These are phyloP conservation scores for Omphaloscelis lunosa DNA, from an alignment of 2,888 invertebrate species.

Conservation along the genomic window DNA sequence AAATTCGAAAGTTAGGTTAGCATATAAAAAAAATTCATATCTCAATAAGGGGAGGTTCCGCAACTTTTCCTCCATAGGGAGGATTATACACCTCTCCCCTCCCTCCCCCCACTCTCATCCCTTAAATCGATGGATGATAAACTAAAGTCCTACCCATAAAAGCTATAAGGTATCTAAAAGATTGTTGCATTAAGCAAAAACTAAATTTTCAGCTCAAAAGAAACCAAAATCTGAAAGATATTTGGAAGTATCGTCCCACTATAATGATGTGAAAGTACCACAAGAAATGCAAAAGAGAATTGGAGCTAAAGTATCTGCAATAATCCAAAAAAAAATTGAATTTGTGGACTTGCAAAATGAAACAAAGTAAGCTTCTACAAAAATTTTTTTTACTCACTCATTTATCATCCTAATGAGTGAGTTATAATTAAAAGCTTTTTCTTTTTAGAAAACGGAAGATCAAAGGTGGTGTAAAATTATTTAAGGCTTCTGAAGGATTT, in stretches of 20 bases:
- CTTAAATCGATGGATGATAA: too few species aligned
- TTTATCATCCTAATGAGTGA: not conserved
- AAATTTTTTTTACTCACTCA: not conserved
- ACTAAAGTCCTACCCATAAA: too few species aligned
- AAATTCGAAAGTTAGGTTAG: too few species aligned
- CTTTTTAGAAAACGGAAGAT: constrained; percentile 78
- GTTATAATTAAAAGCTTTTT: not conserved
- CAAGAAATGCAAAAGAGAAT: constrained; percentile 88
- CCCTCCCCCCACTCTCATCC: too few species aligned
- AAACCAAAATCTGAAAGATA: constrained; percentile 82
- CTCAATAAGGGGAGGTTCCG: too few species aligned
- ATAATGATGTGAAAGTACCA: constrained; percentile 90
- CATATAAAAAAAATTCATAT: too few species aligned
- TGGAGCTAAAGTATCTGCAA: constrained; percentile 86
- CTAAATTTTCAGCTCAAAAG: constrained; percentile 56
- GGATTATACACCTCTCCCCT: too few species aligned
- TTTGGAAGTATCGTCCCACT: constrained; percentile 85
- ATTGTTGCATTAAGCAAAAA: not conserved
- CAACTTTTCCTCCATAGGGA: too few species aligned
- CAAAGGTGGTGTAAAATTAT: constrained; percentile 87
- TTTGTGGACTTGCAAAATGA: constrained; percentile 79
- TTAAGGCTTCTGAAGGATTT: constrained; percentile 82
- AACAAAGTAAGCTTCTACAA: constrained; percentile 73
- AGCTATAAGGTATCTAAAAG: not conserved
- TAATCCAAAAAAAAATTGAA: constrained; percentile 85